phyloP scores from a whole-genome alignment of 2,888 invertebrate genomes.

The Brachynemurus nebulosus region DNA sequence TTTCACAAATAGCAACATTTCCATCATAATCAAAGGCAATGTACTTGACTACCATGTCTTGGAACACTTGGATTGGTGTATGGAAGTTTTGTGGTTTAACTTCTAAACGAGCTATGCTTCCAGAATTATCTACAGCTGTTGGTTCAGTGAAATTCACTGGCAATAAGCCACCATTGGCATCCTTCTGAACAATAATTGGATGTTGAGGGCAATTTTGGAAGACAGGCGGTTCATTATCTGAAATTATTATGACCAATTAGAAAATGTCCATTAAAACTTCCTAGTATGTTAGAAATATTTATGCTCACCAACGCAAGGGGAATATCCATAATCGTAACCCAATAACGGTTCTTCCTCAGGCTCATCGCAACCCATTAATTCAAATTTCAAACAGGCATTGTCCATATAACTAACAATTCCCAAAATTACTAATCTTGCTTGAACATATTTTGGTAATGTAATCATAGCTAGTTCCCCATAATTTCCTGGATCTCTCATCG shows the following conservation, averaged over 20 bases:
- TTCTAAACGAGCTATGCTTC: slow-evolving; percentile 83
- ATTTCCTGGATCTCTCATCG: slow-evolving; percentile 90
- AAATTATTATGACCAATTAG: background rate
- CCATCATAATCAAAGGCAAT: slow-evolving; percentile 96
- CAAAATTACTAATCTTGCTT: slow-evolving; percentile 85
- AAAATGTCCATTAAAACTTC: slow-evolving; percentile 2
- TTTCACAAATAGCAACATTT: slow-evolving; percentile 93
- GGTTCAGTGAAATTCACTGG: slow-evolving; percentile 91
- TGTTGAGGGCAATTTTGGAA: slow-evolving; percentile 94
- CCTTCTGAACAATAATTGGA: slow-evolving; percentile 78
- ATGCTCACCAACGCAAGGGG: slow-evolving; percentile 82
- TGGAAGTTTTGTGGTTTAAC: slow-evolving; percentile 84
- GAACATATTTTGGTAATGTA: slow-evolving; percentile 82
- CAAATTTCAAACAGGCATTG: slow-evolving; percentile 91
- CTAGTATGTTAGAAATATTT: slow-evolving; percentile 22
- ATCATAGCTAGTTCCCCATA: slow-evolving; percentile 96
- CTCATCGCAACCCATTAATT: slow-evolving; percentile 90
- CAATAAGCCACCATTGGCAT: slow-evolving; percentile 75
- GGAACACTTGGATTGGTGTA: slow-evolving; percentile 76
- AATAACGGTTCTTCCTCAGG: slow-evolving; percentile 67
- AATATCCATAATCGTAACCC: slow-evolving; percentile 86
- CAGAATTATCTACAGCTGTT: slow-evolving; percentile 88
- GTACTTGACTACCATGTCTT: slow-evolving; percentile 86
- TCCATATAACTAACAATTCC: slow-evolving; percentile 95
- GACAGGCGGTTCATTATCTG: slow-evolving; percentile 87